These are phyloP conservation scores for Drosophila triauraria DNA, from an alignment of 1,140 invertebrate genomes.

Conservation along the genomic window DNA sequence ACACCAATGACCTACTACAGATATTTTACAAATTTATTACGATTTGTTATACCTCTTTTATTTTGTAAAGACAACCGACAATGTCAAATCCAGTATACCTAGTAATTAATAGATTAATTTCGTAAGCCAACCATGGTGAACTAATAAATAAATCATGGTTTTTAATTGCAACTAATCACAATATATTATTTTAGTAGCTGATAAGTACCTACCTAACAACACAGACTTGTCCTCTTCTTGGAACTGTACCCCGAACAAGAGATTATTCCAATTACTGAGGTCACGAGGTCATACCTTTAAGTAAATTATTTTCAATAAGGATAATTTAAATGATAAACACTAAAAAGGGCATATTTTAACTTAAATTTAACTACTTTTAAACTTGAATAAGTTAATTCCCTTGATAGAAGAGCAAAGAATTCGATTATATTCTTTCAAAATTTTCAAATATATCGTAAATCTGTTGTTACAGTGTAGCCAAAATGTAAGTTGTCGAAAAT, in stretches of 20 bases:
- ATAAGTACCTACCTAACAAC: background rate
- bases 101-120: background rate
- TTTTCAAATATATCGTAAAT: too few species aligned
- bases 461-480: conserved; percentile 26
- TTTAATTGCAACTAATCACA: background rate
- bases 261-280: background rate
- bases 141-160: background rate
- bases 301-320: too few species aligned
- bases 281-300: too few species aligned
- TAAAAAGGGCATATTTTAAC: too few species aligned
- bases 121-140: background rate
- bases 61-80: background rate
- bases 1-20: background rate
- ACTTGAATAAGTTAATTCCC: too few species aligned
- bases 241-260: background rate
- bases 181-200: background rate
- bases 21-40: background rate
- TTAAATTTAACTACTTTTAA: too few species aligned
- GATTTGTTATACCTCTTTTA: too few species aligned
- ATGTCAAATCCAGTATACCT: background rate
- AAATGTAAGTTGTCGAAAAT: conserved; percentile 28
- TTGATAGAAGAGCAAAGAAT: too few species aligned
- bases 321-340: too few species aligned
- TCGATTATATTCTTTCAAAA: background rate
- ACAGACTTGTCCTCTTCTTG: background rate